Evolutionary conservation across 2,113 vertebrate genomes (phyloP).

Genomic region (Seriola quinqueradiata): DNA sequence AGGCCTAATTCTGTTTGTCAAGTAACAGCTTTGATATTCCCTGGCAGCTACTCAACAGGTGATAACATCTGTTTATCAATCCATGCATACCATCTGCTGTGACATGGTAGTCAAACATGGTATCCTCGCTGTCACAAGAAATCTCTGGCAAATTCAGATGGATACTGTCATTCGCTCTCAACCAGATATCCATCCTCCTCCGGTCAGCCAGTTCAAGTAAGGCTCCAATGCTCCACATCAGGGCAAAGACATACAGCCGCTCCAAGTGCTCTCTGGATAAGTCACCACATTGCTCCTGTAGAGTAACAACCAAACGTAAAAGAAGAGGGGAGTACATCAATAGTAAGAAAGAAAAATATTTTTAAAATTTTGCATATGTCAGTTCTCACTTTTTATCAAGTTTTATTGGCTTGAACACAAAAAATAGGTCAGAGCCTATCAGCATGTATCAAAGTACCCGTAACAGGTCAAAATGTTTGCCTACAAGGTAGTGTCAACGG

Average conservation of each 20-base stretch:
- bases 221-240: slow-evolving; percentile 97
- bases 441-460: background rate
- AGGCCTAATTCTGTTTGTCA: background rate
- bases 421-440: background rate
- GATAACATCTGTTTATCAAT: slow-evolving; percentile 19
- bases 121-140: slow-evolving; percentile 82
- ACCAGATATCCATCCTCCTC: slow-evolving; percentile 90
- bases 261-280: slow-evolving; percentile 87
- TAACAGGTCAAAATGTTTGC: background rate
- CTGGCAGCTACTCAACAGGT: background rate
- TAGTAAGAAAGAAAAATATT: too few species aligned
- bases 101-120: slow-evolving; percentile 93
- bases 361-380: too few species aligned
- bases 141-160: slow-evolving; percentile 87
- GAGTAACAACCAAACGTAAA: background rate
- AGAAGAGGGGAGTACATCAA: background rate
- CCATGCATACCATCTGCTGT: slow-evolving; percentile 85
- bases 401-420: background rate
- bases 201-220: slow-evolving; percentile 90
- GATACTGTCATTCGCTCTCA: slow-evolving; percentile 81
- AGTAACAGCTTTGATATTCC: background rate
- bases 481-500: background rate
- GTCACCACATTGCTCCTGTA: slow-evolving; percentile 91
- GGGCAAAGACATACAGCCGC: slow-evolving; percentile 91
- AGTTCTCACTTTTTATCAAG: background rate